These are phyloP conservation scores for Magallana angulata DNA, from an alignment of 1,140 invertebrate species.

Conservation along the genomic window DNA sequence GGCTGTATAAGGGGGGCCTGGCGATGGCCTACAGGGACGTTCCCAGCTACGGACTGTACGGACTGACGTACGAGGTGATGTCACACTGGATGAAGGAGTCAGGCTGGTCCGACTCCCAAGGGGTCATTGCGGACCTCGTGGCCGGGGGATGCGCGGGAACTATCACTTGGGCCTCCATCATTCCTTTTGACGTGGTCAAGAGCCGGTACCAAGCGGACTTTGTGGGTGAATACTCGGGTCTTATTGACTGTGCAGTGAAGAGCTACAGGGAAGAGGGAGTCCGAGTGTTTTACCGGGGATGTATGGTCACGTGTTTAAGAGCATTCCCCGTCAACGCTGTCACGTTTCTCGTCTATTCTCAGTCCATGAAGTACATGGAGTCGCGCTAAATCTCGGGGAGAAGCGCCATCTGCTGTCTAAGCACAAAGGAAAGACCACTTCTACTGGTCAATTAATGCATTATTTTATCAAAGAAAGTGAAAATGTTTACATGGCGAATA, in stretches of 20 bases:
- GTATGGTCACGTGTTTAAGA: conserved; percentile 71
- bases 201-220: conserved; percentile 78
- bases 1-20: conserved; percentile 76
- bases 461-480: too few relatives aligned
- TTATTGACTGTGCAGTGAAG: conserved; percentile 71
- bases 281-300: conserved; percentile 75
- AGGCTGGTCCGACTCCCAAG: conserved; percentile 55
- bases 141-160: conserved; percentile 83
- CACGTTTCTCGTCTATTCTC: conserved; percentile 82
- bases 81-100: conserved; percentile 51
- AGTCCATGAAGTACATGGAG: conserved; percentile 49
- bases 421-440: too few relatives aligned
- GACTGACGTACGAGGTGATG: conserved; percentile 82
- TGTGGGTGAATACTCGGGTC: conserved; percentile 63
- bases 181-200: conserved; percentile 81
- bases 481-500: too few relatives aligned
- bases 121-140: conserved; percentile 73
- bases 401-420: too few relatives aligned
- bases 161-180: conserved; percentile 77
- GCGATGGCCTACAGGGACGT: conserved; percentile 79
- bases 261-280: conserved; percentile 73
- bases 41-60: conserved; percentile 84
- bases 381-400: background rate
- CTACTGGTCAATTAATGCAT: too few relatives aligned
- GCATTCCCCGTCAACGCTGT: conserved; percentile 79